Evolutionary conservation across 2,113 vertebrate genomes (phyloP), one percentile per base, ranked within the genome.

Genomic region (Chauna torquata): DNA sequence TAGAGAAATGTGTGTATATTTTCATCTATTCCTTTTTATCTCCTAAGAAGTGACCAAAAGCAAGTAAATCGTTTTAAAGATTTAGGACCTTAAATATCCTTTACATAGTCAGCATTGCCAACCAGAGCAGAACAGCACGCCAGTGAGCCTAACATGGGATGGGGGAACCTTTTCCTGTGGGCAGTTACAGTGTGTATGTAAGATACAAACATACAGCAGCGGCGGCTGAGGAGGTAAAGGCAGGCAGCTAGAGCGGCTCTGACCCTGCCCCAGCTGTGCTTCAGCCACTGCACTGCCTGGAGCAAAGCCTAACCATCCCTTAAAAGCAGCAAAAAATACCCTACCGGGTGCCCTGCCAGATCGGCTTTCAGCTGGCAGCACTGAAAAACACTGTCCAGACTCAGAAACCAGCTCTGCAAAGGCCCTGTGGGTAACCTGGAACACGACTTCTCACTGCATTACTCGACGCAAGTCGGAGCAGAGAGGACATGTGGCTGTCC

Each of bases 381-480:
- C 94, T 79, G n/a, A 64, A 89, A 74, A 18, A 3, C 6, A 74
- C 72, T 19, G 11, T 23, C 4, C 55, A 22, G 65, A 20, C 57
- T 71, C 0, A 0, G n/a, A 42, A 32, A 47, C 77, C 18, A 61
- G 87, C 44, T 62, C 87, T 45, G 62, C 1, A 2, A 59, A 68
- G 59, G 38, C 78, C 0, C 1, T 69, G 75, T 49, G 47, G 13
- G 66, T 16, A 10, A 14, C 66, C 88, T 28, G 34, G 32, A 16
- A 22, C 32, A 3, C 3, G 2, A 7, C 27, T 65, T 28, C 6
- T 28, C 36, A 1, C 49, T 68, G 17, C 19, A 9, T 17, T 75
- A 7, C 8, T 61, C 16, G 4, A 16, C 47, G 27, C 0, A 0
- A 0, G 0, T 9, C 34, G 8, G 69, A 11, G 42, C 4, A 50